Conservation (phyloP, 1,140 invertebrate genomes). For the Phthorimaea operculella region DNA sequence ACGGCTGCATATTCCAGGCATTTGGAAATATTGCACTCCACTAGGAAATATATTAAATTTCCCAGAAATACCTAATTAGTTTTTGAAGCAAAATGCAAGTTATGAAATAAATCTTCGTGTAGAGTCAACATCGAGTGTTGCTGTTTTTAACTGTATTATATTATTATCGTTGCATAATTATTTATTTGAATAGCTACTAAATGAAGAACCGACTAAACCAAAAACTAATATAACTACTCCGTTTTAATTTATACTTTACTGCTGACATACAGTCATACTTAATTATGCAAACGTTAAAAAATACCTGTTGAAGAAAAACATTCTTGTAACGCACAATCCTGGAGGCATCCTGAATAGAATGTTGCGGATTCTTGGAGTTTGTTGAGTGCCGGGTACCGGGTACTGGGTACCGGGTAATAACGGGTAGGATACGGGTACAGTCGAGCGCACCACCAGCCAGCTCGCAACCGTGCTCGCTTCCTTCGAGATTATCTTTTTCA, state of each 20-base stretch:
- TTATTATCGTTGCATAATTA: too few species aligned
- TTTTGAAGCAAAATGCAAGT: neutral
- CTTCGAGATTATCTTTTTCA: conserved; percentile 52
- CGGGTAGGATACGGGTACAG: too few species aligned
- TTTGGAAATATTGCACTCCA: neutral
- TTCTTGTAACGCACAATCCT: neutral
- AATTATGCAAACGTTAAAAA: too few species aligned
- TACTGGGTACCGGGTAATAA: too few species aligned
- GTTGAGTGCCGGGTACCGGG: neutral
- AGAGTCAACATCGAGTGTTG: neutral
- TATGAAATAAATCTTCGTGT: neutral
- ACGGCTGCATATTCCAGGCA: neutral
- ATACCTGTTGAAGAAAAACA: neutral
- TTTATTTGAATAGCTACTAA: too few species aligned
- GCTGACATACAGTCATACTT: too few species aligned
- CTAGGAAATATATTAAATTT: neutral
- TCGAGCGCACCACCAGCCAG: neutral
- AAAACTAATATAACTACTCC: too few species aligned
- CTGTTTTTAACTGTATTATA: too few species aligned
- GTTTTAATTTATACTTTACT: too few species aligned
- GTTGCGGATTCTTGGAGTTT: conserved; percentile 5
- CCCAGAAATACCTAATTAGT: neutral
- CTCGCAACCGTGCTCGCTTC: conserved; percentile 7
- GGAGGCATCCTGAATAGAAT: neutral
- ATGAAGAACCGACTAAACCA: too few species aligned